These are phyloP conservation scores for Tricholaema leucomelas DNA, from an alignment of 2,113 vertebrate genomes.

Conservation along the genomic window DNA sequence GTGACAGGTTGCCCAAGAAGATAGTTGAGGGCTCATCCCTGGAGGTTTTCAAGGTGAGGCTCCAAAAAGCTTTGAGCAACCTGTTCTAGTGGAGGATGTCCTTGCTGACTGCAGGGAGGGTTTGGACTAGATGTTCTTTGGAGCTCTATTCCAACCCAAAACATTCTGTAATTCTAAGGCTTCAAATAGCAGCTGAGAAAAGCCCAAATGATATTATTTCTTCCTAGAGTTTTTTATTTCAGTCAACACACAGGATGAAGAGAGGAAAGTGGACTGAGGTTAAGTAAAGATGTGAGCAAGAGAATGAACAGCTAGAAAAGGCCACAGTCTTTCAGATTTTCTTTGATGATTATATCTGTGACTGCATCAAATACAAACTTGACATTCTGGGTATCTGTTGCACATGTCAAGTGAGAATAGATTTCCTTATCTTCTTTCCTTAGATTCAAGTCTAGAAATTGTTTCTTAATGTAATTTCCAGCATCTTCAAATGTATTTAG, in stretches of 20 bases:
- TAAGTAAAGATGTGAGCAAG: neutral
- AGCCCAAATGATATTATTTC: neutral
- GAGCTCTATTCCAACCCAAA: no score
- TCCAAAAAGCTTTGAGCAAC: no score
- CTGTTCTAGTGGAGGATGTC: no score
- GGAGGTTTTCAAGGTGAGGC: no score
- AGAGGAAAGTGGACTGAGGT: neutral
- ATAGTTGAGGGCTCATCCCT: no score
- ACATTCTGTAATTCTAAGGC: neutral
- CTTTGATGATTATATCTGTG: slow-evolving; percentile 84
- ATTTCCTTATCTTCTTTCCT: slow-evolving; percentile 80
- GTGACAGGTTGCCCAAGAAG: no score
- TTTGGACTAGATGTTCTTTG: no score
- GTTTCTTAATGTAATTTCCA: slow-evolving; percentile 80
- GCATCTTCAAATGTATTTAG: slow-evolving; percentile 81
- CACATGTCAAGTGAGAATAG: slow-evolving; percentile 79
- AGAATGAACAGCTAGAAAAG: slow-evolving; percentile 66
- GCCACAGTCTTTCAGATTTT: slow-evolving; percentile 81
- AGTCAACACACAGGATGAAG: neutral
- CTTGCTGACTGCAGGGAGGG: no score
- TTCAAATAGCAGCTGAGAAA: neutral
- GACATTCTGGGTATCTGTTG: slow-evolving; percentile 80
- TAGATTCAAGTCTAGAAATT: slow-evolving; percentile 79
- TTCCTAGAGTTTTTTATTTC: neutral
- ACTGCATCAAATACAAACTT: slow-evolving; percentile 83